Evolutionary conservation across 2,888 invertebrate species (phyloP), one percentile per base, ranked within the genome.

Genomic region (Strigamia crassipes): DNA sequence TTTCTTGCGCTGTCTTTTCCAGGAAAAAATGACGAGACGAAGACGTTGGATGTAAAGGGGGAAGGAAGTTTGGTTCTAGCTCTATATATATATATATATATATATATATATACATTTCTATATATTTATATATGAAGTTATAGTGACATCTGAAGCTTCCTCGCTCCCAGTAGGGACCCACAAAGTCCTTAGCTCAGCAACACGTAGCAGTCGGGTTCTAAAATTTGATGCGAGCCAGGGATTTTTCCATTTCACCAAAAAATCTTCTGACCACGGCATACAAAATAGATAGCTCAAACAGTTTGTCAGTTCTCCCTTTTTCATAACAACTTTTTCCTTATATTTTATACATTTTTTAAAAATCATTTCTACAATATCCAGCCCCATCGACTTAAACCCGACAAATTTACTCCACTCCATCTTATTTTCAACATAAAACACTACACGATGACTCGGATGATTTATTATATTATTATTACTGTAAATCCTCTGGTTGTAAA

Each of bases 171-270:
- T 12, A 66, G 66, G 23, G 66, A 66, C 23, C 27, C 66, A 51
- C 51, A 66, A 66, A 66, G 23, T 66, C 66, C 66, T 66, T 66
- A 66, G 66, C 66, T 66, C 66, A 66, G 66, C 66, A 66, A 66
- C 66, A 66, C 27, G 66, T 66, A 66, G 66, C 66, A 66, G 66
- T 66, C 23, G 66, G 66, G 66, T 27, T 66, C 66, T 66, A 66
- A 66, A 66, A 66, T 66, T 66, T 66, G 66, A 66, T 66, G 66
- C 66, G 66, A 66, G 21, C 66, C 66, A 66, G 66, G 23, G 66
- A 66, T 66, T 73, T 73, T 73, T 31, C 73, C 73, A 31, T 73
- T 73, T 73, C 73, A 73, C 23, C 73, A 73, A 73, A 66, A 66
- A 66, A 66, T 66, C 66, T 6, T 66, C 66, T 66, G 66, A 66